A percentile compares a stretch with the other conserved stretches of the same genome.
These are phyloP conservation scores for Anser brachyrhynchus DNA, from an alignment of 2,113 vertebrate species.

Conservation along the genomic window DNA sequence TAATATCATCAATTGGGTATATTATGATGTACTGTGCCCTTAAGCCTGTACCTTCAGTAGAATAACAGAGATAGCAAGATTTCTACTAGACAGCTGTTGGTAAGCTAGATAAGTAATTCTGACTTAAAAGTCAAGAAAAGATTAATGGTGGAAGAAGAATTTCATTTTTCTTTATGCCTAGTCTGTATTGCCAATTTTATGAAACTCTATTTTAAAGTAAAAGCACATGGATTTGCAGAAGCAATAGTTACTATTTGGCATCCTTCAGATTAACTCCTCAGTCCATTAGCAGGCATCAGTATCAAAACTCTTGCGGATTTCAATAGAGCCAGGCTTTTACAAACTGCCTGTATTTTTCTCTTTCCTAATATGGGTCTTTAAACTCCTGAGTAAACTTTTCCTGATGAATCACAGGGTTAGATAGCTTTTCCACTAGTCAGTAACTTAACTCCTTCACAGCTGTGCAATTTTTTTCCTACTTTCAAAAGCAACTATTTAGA, in stretches of 20 bases:
- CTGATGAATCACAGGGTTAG: constrained; percentile 66
- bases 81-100: not conserved
- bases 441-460: constrained; percentile 57
- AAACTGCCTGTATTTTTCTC: constrained; percentile 26
- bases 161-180: not conserved
- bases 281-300: not conserved
- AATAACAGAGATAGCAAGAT: not conserved
- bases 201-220: not conserved
- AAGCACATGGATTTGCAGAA: constrained; percentile 20
- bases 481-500: constrained; percentile 18
- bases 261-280: not conserved
- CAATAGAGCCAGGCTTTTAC: constrained; percentile 7
- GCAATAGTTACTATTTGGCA: not conserved
- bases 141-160: not conserved
- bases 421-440: constrained; percentile 53
- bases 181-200: not conserved
- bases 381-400: constrained; percentile 64
- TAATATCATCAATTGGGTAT: not conserved
- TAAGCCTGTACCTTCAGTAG: not conserved
- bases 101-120: not conserved
- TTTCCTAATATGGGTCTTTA: constrained; percentile 59
- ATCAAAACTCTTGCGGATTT: constrained; percentile 25
- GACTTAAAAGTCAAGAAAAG: not conserved
- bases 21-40: not conserved
- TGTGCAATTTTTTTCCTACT: constrained; percentile 15